These are phyloP conservation scores for Empidonax alnorum DNA, from an alignment of 2,113 vertebrate species.

Conservation along the genomic window DNA sequence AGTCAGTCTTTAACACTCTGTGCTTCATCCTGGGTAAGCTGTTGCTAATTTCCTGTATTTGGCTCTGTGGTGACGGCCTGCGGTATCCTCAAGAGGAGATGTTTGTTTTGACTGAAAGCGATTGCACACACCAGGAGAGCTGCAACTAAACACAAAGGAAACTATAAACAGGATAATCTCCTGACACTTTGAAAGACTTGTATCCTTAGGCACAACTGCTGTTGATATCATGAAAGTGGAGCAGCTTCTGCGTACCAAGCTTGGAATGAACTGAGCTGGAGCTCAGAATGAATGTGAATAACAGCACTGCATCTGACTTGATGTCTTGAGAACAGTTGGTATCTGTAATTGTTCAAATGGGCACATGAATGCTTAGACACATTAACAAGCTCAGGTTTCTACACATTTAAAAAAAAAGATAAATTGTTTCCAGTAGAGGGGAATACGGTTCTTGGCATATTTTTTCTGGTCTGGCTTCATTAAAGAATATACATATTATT, in stretches of 20 bases:
- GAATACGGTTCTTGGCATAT: neutral
- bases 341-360: neutral
- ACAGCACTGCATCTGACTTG: neutral
- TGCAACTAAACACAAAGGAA: neutral
- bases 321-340: neutral
- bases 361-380: neutral
- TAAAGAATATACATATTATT: neutral
- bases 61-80: neutral
- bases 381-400: neutral
- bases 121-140: neutral
- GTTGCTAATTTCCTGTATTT: neutral
- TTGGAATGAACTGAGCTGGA: neutral
- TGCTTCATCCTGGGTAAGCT: neutral
- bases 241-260: neutral
- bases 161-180: neutral
- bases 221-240: neutral
- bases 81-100: neutral
- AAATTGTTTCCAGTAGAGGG: neutral
- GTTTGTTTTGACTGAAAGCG: neutral
- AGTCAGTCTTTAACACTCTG: rapidly evolving
- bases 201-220: neutral
- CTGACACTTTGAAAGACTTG: neutral
- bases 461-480: neutral
- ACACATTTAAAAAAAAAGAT: neutral
- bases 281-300: neutral